Conservation (phyloP, 37 sponge, comb jelly and placozoan species). For the Spongia lamella region DNA sequence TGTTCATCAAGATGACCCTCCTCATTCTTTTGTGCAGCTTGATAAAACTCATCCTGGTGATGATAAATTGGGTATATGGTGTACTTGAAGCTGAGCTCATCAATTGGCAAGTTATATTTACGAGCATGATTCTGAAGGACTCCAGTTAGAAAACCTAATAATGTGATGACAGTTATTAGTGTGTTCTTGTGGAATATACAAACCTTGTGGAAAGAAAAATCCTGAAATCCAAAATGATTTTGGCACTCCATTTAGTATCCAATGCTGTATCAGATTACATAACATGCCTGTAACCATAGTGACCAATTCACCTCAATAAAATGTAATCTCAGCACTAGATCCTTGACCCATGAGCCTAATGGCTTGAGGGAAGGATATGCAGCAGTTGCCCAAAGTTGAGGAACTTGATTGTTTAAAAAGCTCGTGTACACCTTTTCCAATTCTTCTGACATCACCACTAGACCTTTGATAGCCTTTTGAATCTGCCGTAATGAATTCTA, state of each 20-base stretch:
- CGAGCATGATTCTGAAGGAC: constrained; percentile 97
- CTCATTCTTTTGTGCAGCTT: constrained; percentile 50
- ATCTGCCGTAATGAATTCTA: constrained; percentile 81
- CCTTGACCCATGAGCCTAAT: constrained; percentile 95
- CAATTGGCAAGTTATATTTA: constrained; percentile 95
- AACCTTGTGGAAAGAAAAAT: constrained; percentile 99
- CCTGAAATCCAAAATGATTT: constrained; percentile 98
- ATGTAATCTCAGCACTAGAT: constrained; percentile 87
- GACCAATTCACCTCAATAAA: constrained; percentile 75
- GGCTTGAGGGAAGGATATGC: constrained; percentile 98
- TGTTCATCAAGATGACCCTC: constrained; percentile 29
- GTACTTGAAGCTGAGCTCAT: constrained; percentile 92
- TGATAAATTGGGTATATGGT: constrained; percentile 54
- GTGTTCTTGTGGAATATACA: neutral
- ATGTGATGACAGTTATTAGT: neutral
- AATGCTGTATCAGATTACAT: constrained; percentile 45
- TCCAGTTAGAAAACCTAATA: constrained; percentile 91
- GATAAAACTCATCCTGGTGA: constrained; percentile 84
- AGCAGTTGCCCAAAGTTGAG: constrained; percentile 88
- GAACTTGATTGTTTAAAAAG: constrained; percentile 90
- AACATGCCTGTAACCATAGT: neutral
- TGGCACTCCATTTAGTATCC: constrained; percentile 90
- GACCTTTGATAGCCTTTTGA: constrained; percentile 98
- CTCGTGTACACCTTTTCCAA: constrained; percentile 94
- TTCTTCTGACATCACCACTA: constrained; percentile 98